Base-by-base conservation (phyloP, 2,113 vertebrate genomes). In the Takifugu bimaculatus region DNA sequence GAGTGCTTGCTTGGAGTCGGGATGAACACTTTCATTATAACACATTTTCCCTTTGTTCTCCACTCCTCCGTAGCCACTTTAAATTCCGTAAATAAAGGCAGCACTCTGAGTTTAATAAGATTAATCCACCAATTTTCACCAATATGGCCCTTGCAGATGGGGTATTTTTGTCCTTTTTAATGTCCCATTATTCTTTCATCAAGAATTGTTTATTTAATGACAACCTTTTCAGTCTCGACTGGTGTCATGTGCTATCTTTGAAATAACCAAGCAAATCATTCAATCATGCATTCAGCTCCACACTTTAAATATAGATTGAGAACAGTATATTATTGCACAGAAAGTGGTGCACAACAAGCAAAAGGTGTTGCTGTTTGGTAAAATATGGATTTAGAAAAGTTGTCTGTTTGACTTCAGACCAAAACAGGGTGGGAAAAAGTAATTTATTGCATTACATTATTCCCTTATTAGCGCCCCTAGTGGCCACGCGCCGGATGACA, bases 31-130 rank as follows among this genome's bases (percentile, higher is more conserved):
- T 45, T 26, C 48, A 58, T 60, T 54, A 54, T 51, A 55, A 49
- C 45, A 13, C 45, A 70, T 44, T 60, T 58, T 71, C 58, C 63
- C 57, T 77, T 69, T 50, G 20, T 57, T 78, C 69, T 62, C 49
- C 44, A 26, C 20, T 49, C 27, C 35, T 49, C 59, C 53, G 12
- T 74, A 72, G 74, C 70, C 54, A 65, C 71, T 80, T 69, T 71
- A 72, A 70, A 68, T 70, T 52, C 65, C 70, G 75, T 70, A 72
- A 77, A 80, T 64, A 60, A 60, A 45, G 49, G 58, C 47, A 63
- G 60, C 56, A 63, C 26, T 74, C 27, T 4, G 65, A 60, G 35
- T 78, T 80, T 74, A 73, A 81, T 72, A 54, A 59, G 74, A 84
- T 80, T 73, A 78, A 32, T 65, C 14, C 27, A 54, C 20, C 71